phyloP scores from a whole-genome alignment of 2,888 invertebrate genomes.

The Drosophila mimetica region DNA sequence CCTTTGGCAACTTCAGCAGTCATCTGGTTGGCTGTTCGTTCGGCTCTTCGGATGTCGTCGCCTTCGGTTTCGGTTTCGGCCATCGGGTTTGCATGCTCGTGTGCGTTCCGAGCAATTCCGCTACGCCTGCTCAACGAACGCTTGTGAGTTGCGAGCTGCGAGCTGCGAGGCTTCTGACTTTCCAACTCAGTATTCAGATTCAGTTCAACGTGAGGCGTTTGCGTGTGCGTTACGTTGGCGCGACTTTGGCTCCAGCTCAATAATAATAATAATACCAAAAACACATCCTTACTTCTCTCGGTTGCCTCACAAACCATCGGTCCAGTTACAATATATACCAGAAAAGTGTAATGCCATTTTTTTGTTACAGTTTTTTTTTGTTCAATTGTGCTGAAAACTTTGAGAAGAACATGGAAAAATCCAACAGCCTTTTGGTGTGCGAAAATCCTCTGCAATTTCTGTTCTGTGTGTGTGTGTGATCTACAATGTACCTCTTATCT shows the following conservation, averaged over 20 bases:
- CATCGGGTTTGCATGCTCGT: not conserved
- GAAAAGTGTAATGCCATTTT: conserved; percentile 11
- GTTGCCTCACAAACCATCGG: not conserved
- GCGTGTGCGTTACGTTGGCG: conserved; percentile 81
- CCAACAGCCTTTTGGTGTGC: conserved; percentile 19
- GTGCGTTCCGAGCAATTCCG: conserved; percentile 4
- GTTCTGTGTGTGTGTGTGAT: conserved; percentile 23
- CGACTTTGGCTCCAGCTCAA: conserved; percentile 27
- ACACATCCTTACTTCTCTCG: conserved; percentile 18
- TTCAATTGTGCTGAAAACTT: not conserved
- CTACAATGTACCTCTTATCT: conserved; percentile 13
- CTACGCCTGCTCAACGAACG: conserved; percentile 34
- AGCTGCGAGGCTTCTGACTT: conserved; percentile 3
- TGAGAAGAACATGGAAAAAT: not conserved
- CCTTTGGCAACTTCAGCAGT: conserved; percentile 49
- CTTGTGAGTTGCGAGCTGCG: conserved; percentile 10
- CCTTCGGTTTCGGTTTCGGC: not conserved
- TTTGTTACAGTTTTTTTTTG: conserved; percentile 5
- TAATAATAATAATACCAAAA: not conserved
- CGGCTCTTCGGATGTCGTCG: conserved; percentile 4
- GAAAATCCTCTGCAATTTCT: conserved; percentile 13
- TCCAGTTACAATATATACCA: not conserved
- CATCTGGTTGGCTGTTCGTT: conserved; percentile 38
- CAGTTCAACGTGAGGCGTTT: conserved; percentile 84
- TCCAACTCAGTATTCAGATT: conserved; percentile 69